Evolutionary conservation across 1,140 invertebrate genomes (phyloP).

Genomic region (Procambarus virginalis): DNA sequence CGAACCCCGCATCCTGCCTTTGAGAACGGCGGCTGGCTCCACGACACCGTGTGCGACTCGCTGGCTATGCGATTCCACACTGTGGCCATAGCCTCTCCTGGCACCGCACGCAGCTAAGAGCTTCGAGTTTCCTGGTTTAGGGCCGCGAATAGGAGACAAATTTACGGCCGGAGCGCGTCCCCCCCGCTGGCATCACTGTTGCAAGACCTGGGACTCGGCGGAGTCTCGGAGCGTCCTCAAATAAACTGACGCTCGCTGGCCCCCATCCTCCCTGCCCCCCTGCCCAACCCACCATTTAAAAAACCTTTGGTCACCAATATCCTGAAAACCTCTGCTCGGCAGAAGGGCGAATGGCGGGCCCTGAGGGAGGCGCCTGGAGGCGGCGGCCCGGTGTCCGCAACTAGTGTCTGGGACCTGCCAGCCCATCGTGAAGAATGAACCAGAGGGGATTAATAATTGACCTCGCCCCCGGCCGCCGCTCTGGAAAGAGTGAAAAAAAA

Average conservation of each 20-base stretch:
- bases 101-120: neutral
- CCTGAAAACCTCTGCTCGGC: neutral
- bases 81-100: too few species aligned
- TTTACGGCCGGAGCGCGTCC: neutral
- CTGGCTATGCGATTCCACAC: neutral
- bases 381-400: constrained; percentile 13
- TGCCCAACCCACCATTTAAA: neutral
- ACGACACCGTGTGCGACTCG: neutral
- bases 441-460: constrained; percentile 54
- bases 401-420: neutral
- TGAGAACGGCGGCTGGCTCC: constrained; percentile 17
- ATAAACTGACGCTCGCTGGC: constrained; percentile 1
- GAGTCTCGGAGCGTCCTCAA: constrained; percentile 38
- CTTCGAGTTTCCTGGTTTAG: neutral
- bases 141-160: neutral
- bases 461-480: constrained; percentile 32
- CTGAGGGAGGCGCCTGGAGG: neutral
- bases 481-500: constrained; percentile 54
- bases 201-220: constrained; percentile 39
- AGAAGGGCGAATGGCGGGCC: neutral
- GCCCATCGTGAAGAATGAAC: constrained; percentile 25
- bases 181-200: constrained; percentile 36
- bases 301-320: neutral
- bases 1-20: neutral
- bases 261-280: neutral